Conservation (phyloP, 2,888 invertebrate species). For the Merodon equestris region DNA sequence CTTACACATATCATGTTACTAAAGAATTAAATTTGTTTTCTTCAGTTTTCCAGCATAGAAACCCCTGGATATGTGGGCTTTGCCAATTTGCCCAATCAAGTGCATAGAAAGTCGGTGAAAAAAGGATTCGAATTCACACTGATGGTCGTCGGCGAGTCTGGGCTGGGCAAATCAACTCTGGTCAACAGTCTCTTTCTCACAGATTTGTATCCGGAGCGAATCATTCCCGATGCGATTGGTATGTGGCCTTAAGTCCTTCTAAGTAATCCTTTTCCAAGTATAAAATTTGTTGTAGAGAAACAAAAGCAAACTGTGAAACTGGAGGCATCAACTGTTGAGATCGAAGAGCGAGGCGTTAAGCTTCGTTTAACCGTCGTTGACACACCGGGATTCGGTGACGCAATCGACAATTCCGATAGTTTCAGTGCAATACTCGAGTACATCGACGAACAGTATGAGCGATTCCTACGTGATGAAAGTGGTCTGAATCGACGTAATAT, state of each 20-base stretch:
- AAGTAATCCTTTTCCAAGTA: neutral
- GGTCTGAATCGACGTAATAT: constrained; percentile 97
- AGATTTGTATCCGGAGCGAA: constrained; percentile 95
- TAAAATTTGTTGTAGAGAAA: constrained; percentile 86
- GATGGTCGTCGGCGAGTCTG: constrained; percentile 96
- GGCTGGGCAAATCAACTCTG: constrained; percentile 96
- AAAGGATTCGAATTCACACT: constrained; percentile 98
- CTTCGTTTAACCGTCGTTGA: constrained; percentile 95
- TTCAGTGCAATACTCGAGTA: constrained; percentile 96
- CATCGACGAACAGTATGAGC: constrained; percentile 97
- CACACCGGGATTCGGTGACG: constrained; percentile 97
- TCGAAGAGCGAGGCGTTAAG: constrained; percentile 97
- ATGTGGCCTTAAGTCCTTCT: constrained; percentile 71
- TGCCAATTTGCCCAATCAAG: constrained; percentile 97
- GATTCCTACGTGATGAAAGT: constrained; percentile 94
- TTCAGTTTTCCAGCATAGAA: constrained; percentile 90
- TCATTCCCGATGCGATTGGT: constrained; percentile 93
- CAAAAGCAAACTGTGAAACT: constrained; percentile 95
- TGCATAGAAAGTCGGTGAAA: constrained; percentile 97
- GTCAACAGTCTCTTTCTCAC: constrained; percentile 97
- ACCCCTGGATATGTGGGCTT: constrained; percentile 88
- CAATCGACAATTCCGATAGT: constrained; percentile 95
- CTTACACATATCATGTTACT: constrained; percentile 6
- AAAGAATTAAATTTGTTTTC: neutral
- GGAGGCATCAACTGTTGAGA: constrained; percentile 98